These are phyloP conservation scores for Apogon talboti DNA, from an alignment of 2,797 vertebrate species.

Conservation along the genomic window DNA sequence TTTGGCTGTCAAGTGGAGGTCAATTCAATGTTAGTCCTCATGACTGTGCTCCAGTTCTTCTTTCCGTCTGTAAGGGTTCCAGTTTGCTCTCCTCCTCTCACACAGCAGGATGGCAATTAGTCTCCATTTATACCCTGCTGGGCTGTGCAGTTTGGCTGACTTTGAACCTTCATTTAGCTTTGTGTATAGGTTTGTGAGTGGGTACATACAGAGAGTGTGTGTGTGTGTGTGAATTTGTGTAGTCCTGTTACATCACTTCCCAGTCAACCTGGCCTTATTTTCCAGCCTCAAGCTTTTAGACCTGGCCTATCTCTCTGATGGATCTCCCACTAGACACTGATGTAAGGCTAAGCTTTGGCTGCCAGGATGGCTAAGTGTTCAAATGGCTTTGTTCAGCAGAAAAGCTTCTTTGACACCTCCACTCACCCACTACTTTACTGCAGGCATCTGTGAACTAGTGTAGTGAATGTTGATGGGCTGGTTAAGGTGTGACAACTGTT, in stretches of 20 bases:
- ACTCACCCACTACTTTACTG: conserved; percentile 30
- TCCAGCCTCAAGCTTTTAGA: conserved; percentile 30
- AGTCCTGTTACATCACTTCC: conserved; percentile 38
- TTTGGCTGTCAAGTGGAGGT: conserved; percentile 2
- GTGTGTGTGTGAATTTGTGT: not conserved
- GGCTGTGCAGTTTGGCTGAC: conserved; percentile 69
- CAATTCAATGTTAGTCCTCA: not conserved
- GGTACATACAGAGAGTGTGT: not conserved
- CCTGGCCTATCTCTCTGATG: conserved; percentile 31
- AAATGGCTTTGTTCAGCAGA: conserved; percentile 55
- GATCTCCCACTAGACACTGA: conserved; percentile 49
- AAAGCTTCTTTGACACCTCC: conserved; percentile 46
- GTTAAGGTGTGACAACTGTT: conserved; percentile 2
- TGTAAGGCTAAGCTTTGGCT: conserved; percentile 40
- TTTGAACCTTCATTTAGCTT: conserved; percentile 65
- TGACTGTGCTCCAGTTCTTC: conserved; percentile 2
- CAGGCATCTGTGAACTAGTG: conserved; percentile 36
- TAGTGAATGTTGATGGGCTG: conserved; percentile 40
- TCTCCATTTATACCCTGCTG: conserved; percentile 63
- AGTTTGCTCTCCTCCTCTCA: conserved; percentile 36
- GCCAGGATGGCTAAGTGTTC: conserved; percentile 27
- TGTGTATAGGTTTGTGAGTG: conserved; percentile 21
- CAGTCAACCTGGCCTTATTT: conserved; percentile 39
- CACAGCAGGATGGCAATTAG: conserved; percentile 66
- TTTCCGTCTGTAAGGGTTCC: conserved; percentile 37